phyloP scores from a whole-genome alignment of 2,888 invertebrate species.

The Lasioglossum malachurum region DNA sequence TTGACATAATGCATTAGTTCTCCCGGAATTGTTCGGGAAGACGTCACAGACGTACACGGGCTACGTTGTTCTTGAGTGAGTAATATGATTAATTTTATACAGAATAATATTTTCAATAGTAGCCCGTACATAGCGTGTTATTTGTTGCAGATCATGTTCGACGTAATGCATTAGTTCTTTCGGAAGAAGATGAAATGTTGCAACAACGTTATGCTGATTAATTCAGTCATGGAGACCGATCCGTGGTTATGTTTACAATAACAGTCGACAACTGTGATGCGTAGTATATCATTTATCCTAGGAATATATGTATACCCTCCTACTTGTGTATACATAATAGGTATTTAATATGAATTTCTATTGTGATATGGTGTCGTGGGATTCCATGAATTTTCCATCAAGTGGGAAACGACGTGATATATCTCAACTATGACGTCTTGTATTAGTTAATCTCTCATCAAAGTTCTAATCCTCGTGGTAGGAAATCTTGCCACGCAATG shows the following conservation, averaged over 20 bases:
- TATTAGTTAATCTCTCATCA: neutral
- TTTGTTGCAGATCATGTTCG: too few relatives aligned
- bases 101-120: too few relatives aligned
- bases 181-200: neutral
- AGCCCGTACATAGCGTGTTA: too few relatives aligned
- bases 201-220: neutral
- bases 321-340: neutral
- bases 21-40: too few relatives aligned
- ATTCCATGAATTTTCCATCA: neutral
- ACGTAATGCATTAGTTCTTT: neutral
- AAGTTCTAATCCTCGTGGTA: neutral
- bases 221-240: neutral
- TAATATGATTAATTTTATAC: too few relatives aligned
- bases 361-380: too few relatives aligned
- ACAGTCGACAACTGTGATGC: neutral
- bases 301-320: neutral
- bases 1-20: too few relatives aligned
- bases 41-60: too few relatives aligned
- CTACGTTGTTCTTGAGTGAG: too few relatives aligned
- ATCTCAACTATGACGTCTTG: neutral
- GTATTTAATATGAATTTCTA: neutral
- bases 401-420: neutral
- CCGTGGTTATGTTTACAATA: neutral
- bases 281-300: neutral
- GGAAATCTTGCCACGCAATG: neutral